Percentiles rank a stretch among this genome's conserved stretches.
These are phyloP conservation scores for Indicator maculatus DNA, from an alignment of 2,113 vertebrate species.

Conservation along the genomic window DNA sequence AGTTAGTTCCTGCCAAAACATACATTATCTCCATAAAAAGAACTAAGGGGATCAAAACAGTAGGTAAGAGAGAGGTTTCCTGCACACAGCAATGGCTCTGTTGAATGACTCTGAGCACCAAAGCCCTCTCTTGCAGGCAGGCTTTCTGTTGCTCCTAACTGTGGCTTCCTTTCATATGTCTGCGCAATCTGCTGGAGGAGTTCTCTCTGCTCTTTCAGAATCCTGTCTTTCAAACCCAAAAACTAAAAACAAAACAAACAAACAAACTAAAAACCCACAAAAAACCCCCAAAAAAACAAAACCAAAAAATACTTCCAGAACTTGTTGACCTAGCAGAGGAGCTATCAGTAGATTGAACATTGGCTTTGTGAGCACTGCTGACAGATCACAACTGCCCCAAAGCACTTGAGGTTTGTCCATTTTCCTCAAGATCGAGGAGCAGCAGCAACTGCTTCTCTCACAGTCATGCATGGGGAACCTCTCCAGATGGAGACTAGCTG, in stretches of 20 bases:
- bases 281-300: too few relatives aligned
- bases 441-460: background rate
- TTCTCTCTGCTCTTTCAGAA: background rate
- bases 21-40: background rate
- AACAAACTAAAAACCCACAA: background rate
- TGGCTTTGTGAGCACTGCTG: background rate
- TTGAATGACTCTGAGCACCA: background rate
- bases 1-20: background rate
- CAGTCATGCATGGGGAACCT: background rate
- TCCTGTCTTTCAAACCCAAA: background rate
- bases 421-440: background rate
- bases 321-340: background rate
- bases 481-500: fast-evolving
- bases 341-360: fast-evolving
- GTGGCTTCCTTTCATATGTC: background rate
- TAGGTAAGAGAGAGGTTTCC: background rate
- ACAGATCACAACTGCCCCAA: background rate
- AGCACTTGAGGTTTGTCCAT: background rate
- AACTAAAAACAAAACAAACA: background rate
- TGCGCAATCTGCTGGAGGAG: background rate
- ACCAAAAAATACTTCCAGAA: background rate
- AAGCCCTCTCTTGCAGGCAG: background rate
- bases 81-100: background rate
- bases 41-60: background rate
- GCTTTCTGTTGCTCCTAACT: background rate